Percentiles rank a stretch among this genome's conserved stretches.
Evolutionary conservation across 2,888 invertebrate species (phyloP).

Genomic region (Notodonta dromedarius): DNA sequence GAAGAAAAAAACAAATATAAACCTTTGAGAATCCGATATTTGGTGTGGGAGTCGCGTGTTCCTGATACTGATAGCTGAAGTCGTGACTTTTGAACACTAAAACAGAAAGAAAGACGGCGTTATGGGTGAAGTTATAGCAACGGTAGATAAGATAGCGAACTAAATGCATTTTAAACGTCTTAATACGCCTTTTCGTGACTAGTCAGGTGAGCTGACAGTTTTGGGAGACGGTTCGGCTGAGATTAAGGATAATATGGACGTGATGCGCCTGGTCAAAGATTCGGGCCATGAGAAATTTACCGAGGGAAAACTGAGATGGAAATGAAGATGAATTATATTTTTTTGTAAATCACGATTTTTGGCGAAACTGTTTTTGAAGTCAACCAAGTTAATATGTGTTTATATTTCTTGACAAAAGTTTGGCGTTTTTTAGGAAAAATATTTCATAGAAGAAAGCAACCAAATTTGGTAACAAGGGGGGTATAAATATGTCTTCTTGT

Average conservation of each 20-base stretch:
- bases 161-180: slow-evolving; percentile 84
- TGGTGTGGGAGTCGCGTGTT: slow-evolving; percentile 89
- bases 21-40: slow-evolving; percentile 97
- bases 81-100: slow-evolving; percentile 94
- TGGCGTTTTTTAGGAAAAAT: too few relatives aligned
- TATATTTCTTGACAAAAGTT: too few relatives aligned
- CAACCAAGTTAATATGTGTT: background rate
- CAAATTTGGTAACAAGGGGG: too few relatives aligned
- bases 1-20: slow-evolving; percentile 44
- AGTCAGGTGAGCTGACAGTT: slow-evolving; percentile 74
- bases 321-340: slow-evolving; percentile 39
- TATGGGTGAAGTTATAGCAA: slow-evolving; percentile 80
- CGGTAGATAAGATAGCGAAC: slow-evolving; percentile 78
- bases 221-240: slow-evolving; percentile 71
- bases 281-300: slow-evolving; percentile 71
- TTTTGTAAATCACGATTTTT: slow-evolving; percentile 29
- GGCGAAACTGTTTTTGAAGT: background rate
- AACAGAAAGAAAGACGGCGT: slow-evolving; percentile 86
- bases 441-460: too few relatives aligned
- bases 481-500: too few relatives aligned
- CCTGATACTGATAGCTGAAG: slow-evolving; percentile 86
- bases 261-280: slow-evolving; percentile 72
- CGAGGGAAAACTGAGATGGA: slow-evolving; percentile 56
- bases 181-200: slow-evolving; percentile 81
- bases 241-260: slow-evolving; percentile 70